Base-by-base conservation (phyloP, 2,797 vertebrate genomes). In the Gorsachius magnificus region DNA sequence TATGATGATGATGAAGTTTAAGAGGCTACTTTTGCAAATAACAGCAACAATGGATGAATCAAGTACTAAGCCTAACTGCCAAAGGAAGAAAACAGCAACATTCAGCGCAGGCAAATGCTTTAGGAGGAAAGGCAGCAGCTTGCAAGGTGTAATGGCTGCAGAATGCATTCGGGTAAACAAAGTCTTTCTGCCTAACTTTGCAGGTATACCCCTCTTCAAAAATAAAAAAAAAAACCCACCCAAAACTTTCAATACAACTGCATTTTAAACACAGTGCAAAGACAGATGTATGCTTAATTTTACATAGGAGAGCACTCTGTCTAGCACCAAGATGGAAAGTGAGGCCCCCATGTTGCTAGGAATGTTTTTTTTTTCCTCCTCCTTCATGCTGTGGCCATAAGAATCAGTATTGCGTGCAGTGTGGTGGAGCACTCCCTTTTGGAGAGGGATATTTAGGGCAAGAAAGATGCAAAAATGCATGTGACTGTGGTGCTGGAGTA, bases 1-100 rank as follows among this genome's bases (percentile, higher is more conserved):
- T 38, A 56, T 21, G 63, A 28, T 76, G 58, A 53, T 43, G 63
- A 83, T 76, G 95, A 96, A 65, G 95, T 86, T 78, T 57, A 83
- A 82, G 77, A 93, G 60, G 64, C 26, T 89, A 35, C 53, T 85
- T 88, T 90, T 81, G 86, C 86, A 80, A 97, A 84, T 90, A 95
- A 28, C 11, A 58, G 28, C 31, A 50, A 22, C 9, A 12, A 25
- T 2, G 18, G 80, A 78, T 1, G 2, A 38, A 56, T 18, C 17
- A 33, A 57, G 14, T 10, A 46, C 48, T 13, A 48, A 87, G 16
- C 8, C 0, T 28, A 58, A 70, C 16, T 25, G n/a, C 36, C 45
- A 66, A 53, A 56, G 71, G 77, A 70, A 74, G 33, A 58, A 77
- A 88, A 15, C 5, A 2, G 51, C 8, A 22, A 54, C 13, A 24